phyloP scores from a whole-genome alignment of 92 coral and sea anemone species.

The Palythoa heliodiscus region DNA sequence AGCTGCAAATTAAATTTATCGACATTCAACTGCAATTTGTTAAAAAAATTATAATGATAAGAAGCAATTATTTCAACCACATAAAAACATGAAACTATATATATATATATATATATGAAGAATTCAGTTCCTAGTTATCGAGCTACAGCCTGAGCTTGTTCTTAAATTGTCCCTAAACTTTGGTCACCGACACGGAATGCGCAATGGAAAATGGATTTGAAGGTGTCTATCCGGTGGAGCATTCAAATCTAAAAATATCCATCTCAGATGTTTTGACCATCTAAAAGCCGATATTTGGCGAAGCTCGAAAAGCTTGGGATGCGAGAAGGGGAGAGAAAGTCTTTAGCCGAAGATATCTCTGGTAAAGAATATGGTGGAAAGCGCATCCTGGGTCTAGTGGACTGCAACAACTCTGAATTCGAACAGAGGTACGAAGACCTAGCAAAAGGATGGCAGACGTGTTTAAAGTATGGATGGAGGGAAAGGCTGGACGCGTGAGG shows the following conservation, averaged over 20 bases:
- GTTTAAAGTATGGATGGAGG: conserved; percentile 15
- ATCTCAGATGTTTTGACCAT: conserved; percentile 38
- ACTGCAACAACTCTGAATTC: not conserved
- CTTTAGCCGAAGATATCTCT: not conserved
- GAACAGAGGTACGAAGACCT: not conserved
- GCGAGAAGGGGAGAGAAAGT: not conserved
- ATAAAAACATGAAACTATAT: too few relatives aligned
- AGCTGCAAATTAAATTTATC: too few relatives aligned
- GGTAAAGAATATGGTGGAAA: conserved; percentile 7
- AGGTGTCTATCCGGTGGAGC: conserved; percentile 11
- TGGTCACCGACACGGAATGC: conserved; percentile 26
- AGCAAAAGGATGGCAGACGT: not conserved
- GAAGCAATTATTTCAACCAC: too few relatives aligned
- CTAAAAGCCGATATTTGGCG: not conserved
- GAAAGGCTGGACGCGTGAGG: not conserved
- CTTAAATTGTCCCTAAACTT: too few relatives aligned
- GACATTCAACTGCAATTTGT: too few relatives aligned
- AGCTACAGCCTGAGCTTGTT: too few relatives aligned
- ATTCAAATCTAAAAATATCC: not conserved
- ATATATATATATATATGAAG: too few relatives aligned
- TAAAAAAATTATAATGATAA: too few relatives aligned
- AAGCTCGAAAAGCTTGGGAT: conserved; percentile 11
- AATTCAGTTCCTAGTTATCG: too few relatives aligned
- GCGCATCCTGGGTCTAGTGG: not conserved
- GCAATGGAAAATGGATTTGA: conserved; percentile 36